These are phyloP conservation scores for Desmophyllum pertusum DNA, from an alignment of 92 coral and sea anemone genomes.

Conservation along the genomic window DNA sequence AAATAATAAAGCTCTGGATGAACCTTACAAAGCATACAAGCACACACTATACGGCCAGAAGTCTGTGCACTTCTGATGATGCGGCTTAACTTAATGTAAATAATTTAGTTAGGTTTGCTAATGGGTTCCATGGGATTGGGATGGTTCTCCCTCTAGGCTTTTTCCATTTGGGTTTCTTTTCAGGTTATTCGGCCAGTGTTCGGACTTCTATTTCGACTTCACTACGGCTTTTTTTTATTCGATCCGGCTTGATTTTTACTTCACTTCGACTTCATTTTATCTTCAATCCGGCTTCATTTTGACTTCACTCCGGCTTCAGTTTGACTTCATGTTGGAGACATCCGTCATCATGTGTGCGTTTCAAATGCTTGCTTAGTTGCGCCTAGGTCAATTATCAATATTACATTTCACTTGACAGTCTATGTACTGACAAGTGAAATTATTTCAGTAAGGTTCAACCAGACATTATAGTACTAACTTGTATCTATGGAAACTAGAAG, in stretches of 20 bases:
- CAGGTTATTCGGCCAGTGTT: not conserved
- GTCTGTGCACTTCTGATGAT: not conserved
- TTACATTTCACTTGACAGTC: constrained; percentile 4
- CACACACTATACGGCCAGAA: constrained; percentile 1
- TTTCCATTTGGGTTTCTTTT: constrained; percentile 7
- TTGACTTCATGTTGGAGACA: not conserved
- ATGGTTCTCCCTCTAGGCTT: not conserved
- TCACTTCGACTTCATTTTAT: not conserved
- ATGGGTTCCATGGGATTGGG: not conserved
- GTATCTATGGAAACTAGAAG: not conserved
- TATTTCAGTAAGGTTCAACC: not conserved
- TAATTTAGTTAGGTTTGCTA: not conserved
- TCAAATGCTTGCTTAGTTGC: not conserved
- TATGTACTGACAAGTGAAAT: not conserved
- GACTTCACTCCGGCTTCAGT: not conserved
- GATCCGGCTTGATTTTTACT: not conserved
- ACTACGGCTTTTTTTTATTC: not conserved
- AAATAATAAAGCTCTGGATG: constrained; percentile 15
- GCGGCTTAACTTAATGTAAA: not conserved
- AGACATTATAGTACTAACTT: not conserved
- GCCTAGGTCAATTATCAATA: not conserved
- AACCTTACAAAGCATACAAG: constrained; percentile 12
- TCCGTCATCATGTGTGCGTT: not conserved
- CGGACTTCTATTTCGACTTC: not conserved
- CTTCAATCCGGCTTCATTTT: not conserved